Base-by-base conservation (phyloP, 1,140 invertebrate species). In the Pantala flavescens region DNA sequence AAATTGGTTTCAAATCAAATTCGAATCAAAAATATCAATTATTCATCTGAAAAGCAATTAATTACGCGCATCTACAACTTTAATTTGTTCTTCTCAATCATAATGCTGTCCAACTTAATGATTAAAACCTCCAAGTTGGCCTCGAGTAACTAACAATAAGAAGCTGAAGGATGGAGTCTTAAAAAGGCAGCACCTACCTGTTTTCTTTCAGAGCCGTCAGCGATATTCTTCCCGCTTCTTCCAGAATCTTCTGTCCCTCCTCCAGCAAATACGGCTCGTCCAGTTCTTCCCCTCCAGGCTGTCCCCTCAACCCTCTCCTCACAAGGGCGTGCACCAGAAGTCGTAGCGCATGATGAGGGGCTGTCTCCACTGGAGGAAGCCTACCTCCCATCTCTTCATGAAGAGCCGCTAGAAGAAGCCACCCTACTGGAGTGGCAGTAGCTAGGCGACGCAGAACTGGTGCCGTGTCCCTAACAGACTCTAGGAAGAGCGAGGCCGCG, bases 341-440 rank as follows among this genome's bases (percentile, higher is more conserved):
- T 36, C 23, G 23, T 0, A 84, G 79, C 0, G 82, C 80, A 74
- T 85, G 83, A 23, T 84, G 80, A 23, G 77, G 19, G 23, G 72
- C n/a, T 24, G 73, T 23, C 23, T 75, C 80, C 55, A 83, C 82
- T 74, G 81, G 76, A 0, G 81, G 82, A 24, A 81, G 74, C 19
- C 78, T 76, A 24, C 80, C 81, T 21, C 77, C 79, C 7, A 78
- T 81, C 42, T 81, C 83, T 77, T 85, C 84, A 74, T 84, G 86
- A 0, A 86, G 80, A 43, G 82, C 81, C 75, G 85, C 86, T 11
- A 87, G 81, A 78, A 85, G 80, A 23, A 87, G 81, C 80, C 86
- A 87, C 71, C 87, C 85, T 0, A 86, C 81, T 3, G 86, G 86
- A 76, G 85, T 84, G 49, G 49, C 49, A 75, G 84, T 82, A 0